Percentiles rank a stretch among this genome's conserved stretches.
Conservation (phyloP, 2,888 invertebrate species). For the Hirtodrosophila cameraria region DNA sequence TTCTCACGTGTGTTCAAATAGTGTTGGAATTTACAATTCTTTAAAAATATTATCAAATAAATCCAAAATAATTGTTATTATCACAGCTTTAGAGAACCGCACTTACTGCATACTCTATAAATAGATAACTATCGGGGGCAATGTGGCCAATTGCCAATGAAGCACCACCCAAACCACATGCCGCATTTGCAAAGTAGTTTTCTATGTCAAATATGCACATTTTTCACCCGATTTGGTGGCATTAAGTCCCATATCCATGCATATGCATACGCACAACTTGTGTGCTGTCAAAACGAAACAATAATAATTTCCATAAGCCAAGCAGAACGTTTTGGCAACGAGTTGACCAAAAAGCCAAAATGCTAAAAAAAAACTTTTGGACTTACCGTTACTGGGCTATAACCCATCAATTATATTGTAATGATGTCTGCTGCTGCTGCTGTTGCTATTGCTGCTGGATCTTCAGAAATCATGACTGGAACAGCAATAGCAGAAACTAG, state of each 20-base stretch:
- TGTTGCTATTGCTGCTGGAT: conserved; percentile 42
- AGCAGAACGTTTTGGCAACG: conserved; percentile 20
- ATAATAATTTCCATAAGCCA: conserved; percentile 62
- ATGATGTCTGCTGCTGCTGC: conserved; percentile 70
- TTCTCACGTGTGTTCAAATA: too few species aligned
- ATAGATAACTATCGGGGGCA: too few species aligned
- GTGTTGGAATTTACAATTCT: too few species aligned
- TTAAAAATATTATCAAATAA: too few species aligned
- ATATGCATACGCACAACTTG: conserved; percentile 65
- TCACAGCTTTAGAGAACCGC: too few species aligned
- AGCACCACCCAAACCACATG: not conserved
- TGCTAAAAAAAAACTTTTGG: conserved; percentile 50
- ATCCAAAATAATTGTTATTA: too few species aligned
- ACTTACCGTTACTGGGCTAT: conserved; percentile 79
- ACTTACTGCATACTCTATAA: too few species aligned
- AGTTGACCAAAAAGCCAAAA: conserved; percentile 51
- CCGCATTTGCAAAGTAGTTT: conserved; percentile 52
- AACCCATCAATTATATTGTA: conserved; percentile 82
- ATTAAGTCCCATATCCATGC: conserved; percentile 44
- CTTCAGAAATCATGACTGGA: conserved; percentile 63
- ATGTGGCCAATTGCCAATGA: not conserved
- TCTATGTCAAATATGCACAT: conserved; percentile 52
- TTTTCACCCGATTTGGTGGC: conserved; percentile 52
- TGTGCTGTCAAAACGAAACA: conserved; percentile 71
- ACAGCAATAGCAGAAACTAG: conserved; percentile 32